Evolutionary conservation across 2,888 invertebrate genomes (phyloP).

Genomic region (Meloe dianella): DNA sequence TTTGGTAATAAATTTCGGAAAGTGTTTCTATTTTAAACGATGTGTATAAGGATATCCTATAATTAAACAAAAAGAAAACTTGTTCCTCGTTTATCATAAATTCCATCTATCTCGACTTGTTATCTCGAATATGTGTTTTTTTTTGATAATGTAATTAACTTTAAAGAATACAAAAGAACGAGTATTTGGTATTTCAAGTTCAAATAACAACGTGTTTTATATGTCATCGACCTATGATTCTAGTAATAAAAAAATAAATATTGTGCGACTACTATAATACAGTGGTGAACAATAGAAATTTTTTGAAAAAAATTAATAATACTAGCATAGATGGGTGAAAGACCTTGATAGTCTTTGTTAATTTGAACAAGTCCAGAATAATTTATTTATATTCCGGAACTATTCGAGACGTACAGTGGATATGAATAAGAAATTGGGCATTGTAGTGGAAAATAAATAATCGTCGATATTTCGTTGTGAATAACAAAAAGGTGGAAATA

Average conservation of each 20-base stretch:
- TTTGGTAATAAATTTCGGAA: not conserved
- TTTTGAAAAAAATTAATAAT: not conserved
- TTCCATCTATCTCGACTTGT: not conserved
- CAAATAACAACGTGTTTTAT: conserved; percentile 9
- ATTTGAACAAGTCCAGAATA: conserved; percentile 23
- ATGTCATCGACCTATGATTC: conserved; percentile 6
- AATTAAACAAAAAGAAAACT: not conserved
- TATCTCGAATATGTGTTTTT: not conserved
- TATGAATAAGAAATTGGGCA: conserved; percentile 19
- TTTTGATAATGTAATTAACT: conserved; percentile 8
- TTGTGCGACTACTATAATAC: not conserved
- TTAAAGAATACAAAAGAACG: conserved; percentile 6
- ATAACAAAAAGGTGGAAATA: conserved; percentile 27
- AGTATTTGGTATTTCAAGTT: conserved; percentile 12
- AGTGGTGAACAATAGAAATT: conserved; percentile 8
- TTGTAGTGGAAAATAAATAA: conserved; percentile 15
- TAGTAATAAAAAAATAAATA: conserved; percentile 7
- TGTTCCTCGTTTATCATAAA: not conserved
- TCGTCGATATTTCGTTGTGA: conserved; percentile 22
- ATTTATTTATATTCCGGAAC: conserved; percentile 32
- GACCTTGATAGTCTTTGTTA: conserved; percentile 22
- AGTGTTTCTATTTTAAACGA: not conserved
- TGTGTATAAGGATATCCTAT: not conserved
- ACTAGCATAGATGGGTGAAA: conserved; percentile 21
- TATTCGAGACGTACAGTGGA: conserved; percentile 26